Evolutionary conservation across 1,140 invertebrate genomes (phyloP), one percentile per base, ranked within the genome.

Genomic region (Semibalanus balanoides): DNA sequence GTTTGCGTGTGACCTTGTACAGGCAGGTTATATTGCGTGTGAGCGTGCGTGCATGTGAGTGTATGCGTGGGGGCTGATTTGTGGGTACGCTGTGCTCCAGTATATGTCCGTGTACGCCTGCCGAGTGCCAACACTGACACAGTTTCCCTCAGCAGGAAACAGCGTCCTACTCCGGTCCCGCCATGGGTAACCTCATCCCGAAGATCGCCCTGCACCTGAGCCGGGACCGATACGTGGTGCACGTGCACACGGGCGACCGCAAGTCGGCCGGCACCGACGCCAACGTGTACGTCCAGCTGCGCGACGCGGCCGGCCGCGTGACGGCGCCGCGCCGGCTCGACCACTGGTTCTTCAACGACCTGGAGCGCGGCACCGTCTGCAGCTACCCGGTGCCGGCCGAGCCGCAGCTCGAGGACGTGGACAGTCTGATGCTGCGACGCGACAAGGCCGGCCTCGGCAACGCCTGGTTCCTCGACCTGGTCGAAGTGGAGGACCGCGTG

Each of bases 201-300:
- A 74, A 74, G 31, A 7, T 74, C 7, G 22, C 31, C 7, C 35
- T 31, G 31, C 25, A 64, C 11, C 22, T 64, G 7, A 64, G 51
- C 22, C 51, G 51, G 7, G 51, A 64, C 51, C 51, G 72, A 0
- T 77, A 78, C 75, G 79, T 80, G 51, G 74, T 85, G n/a, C 82
- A 81, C 51, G 84, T 86, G 22, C 82, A 81, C 43, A 85, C 85
- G 0, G 85, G 85, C 0, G 85, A 86, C 77, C 79, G 82, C 14
- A 80, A 82, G 70, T 80, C 82, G 11, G 82, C 84, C 14, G 84
- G 83, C 0, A 85, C 84, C 0, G 83, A 85, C 77, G 84, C 84
- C 73, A 84, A 85, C 72, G 81, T 85, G 0, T 81, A 78, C 74
- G 79, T 84, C 0, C 76, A 81, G 11, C 74, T 85, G 7, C 79